phyloP scores from a whole-genome alignment of 2,888 invertebrate genomes.

The Chouioia cunea region DNA sequence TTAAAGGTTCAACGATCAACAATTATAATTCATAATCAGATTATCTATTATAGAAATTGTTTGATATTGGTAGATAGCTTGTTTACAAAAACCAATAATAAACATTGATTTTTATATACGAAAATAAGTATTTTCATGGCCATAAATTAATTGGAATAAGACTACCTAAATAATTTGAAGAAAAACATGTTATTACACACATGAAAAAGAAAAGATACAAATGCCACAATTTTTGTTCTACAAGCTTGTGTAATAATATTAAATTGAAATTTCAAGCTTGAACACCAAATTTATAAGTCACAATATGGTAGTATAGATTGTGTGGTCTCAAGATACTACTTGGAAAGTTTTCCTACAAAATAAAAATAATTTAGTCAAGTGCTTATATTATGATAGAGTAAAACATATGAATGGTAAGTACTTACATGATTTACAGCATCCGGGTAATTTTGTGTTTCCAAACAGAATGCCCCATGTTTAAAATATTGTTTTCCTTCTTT shows the following conservation, averaged over 20 bases:
- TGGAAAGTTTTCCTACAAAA: conserved; percentile 81
- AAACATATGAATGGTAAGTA: conserved; percentile 47
- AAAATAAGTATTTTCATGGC: neutral
- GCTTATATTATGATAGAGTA: conserved; percentile 4
- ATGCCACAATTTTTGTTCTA: no score
- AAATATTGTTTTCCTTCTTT: conserved; percentile 79
- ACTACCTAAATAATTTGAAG: no score
- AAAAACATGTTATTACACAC: no score
- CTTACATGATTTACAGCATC: conserved; percentile 88
- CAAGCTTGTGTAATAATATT: no score
- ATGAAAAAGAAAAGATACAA: no score
- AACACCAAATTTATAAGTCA: conserved; percentile 81
- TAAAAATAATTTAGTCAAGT: conserved; percentile 19
- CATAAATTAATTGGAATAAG: no score
- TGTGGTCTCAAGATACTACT: conserved; percentile 80
- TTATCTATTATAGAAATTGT: no score
- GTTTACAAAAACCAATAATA: no score
- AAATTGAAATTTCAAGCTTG: conserved; percentile 45
- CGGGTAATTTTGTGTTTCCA: conserved; percentile 94
- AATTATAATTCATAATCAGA: neutral
- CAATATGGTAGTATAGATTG: conserved; percentile 78
- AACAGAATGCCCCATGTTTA: conserved; percentile 85
- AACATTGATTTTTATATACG: conserved; percentile 5
- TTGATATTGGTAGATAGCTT: no score
- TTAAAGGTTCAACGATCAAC: neutral